These are phyloP conservation scores for Lagenorhynchus albirostris DNA, from an alignment of 2,113 vertebrate species.

Conservation along the genomic window DNA sequence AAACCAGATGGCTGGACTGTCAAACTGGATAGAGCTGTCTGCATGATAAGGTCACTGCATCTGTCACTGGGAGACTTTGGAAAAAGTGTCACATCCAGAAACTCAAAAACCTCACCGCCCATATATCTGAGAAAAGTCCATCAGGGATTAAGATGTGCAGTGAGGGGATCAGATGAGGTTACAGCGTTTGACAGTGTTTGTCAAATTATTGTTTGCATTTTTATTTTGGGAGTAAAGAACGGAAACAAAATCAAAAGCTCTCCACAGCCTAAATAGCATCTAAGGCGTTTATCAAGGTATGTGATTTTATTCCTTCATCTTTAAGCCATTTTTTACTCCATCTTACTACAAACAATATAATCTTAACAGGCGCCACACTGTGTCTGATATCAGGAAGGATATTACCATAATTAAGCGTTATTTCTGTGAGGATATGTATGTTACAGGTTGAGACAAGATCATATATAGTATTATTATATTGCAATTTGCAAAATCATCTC, in stretches of 20 bases:
- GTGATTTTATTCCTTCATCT: conserved; percentile 66
- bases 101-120: conserved; percentile 56
- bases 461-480: conserved; percentile 74
- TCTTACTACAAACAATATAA: conserved; percentile 70
- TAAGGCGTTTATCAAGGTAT: conserved; percentile 6
- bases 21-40: conserved; percentile 76
- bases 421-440: conserved; percentile 70
- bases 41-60: conserved; percentile 83
- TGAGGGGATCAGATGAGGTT: conserved; percentile 65
- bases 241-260: conserved; percentile 26
- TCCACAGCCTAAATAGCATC: conserved; percentile 10
- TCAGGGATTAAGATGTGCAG: conserved; percentile 67
- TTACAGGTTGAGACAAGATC: conserved; percentile 74
- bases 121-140: conserved; percentile 55
- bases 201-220: conserved; percentile 62
- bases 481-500: conserved; percentile 76
- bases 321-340: conserved; percentile 59
- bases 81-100: conserved; percentile 57
- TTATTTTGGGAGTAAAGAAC: background rate
- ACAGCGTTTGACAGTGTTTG: conserved; percentile 55
- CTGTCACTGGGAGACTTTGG: conserved; percentile 70
- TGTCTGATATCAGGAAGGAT: conserved; percentile 74
- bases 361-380: conserved; percentile 74
- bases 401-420: conserved; percentile 82
- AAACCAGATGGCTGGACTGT: conserved; percentile 81